Base-by-base conservation (phyloP, 2,113 vertebrate species). In the Corythoichthys haematopterus region DNA sequence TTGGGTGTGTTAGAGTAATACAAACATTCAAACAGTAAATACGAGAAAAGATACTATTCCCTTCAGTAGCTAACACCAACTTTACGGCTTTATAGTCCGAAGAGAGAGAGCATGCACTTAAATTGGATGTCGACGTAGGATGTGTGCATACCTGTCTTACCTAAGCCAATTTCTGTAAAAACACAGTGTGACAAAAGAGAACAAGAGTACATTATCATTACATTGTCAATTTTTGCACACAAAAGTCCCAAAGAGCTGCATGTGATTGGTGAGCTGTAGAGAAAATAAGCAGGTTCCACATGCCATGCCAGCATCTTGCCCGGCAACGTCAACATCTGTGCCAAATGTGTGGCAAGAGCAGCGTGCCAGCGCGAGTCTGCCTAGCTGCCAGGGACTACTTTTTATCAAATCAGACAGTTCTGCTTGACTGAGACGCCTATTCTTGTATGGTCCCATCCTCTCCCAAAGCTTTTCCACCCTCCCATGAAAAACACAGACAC, bases 391-490 rank as follows among this genome's bases (percentile, higher is more conserved):
- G 84, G 69, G 75, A 76, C 84, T 85, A 78, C 80, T 89, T 77
- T 88, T 87, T 85, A 87, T 88, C 87, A 82, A 87, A 88, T 84
- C 88, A 85, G 85, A 87, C 87, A 85, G 83, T 88, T 89, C 81
- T 77, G 79, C 80, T 81, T 78, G 81, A 88, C 81, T 69, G 76
- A 79, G 79, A 81, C 82, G 78, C 80, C 76, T 83, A 80, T 85
- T 88, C 84, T 82, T 80, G 80, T 84, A 74, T 81, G 59, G 79
- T 77, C 68, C 78, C 71, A 79, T 82, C 77, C 72, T 84, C 79
- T 79, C 76, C 78, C 55, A 14, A 77, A 78, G 77, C 77, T 79
- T 79, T 80, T 59, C 65, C 77, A 77, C 76, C 75, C 73, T 80
- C 57, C 72, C 64, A 63, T 84, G 79, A 84, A 80, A 83, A 75